Evolutionary conservation across 2,888 invertebrate genomes (phyloP).

Genomic region (Ophioninae sp.): DNA sequence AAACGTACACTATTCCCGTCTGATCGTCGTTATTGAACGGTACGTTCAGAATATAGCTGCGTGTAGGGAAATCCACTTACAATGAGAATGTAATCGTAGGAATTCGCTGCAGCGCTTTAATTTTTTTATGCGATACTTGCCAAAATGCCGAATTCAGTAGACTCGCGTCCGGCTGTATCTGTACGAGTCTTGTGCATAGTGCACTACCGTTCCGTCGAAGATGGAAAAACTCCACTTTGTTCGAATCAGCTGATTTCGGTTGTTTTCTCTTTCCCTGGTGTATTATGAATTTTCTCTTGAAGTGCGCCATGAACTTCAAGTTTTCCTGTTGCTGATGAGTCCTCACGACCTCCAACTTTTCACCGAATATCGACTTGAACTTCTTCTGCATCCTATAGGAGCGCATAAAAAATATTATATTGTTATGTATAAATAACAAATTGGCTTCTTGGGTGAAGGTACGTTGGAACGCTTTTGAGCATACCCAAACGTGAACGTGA

Average conservation of each 20-base stretch:
- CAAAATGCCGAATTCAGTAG: conserved; percentile 97
- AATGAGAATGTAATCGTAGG: not conserved
- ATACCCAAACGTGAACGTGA: conserved; percentile 97
- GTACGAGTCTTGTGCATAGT: conserved; percentile 94
- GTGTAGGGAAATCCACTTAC: conserved; percentile 60
- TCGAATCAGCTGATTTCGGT: conserved; percentile 73
- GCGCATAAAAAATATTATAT: not conserved
- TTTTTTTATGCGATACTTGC: conserved; percentile 82
- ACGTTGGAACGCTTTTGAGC: not conserved
- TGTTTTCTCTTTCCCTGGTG: conserved; percentile 91
- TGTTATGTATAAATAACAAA: conserved; percentile 14
- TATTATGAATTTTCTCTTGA: conserved; percentile 96
- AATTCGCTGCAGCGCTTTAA: not conserved
- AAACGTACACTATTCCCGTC: conserved; percentile 96
- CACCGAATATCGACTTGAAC: conserved; percentile 93
- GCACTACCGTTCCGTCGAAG: conserved; percentile 97
- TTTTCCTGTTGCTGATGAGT: conserved; percentile 99
- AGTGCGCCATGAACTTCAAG: conserved; percentile 98
- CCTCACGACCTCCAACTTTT: conserved; percentile 96
- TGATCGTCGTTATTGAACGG: conserved; percentile 94
- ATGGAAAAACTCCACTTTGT: conserved; percentile 94
- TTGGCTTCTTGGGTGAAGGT: not conserved
- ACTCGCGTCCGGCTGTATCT: conserved; percentile 92
- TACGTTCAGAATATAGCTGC: conserved; percentile 94
- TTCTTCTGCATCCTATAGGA: conserved; percentile 89